phyloP scores from a whole-genome alignment of 2,113 vertebrate genomes.

The Ranitomeya imitator region DNA sequence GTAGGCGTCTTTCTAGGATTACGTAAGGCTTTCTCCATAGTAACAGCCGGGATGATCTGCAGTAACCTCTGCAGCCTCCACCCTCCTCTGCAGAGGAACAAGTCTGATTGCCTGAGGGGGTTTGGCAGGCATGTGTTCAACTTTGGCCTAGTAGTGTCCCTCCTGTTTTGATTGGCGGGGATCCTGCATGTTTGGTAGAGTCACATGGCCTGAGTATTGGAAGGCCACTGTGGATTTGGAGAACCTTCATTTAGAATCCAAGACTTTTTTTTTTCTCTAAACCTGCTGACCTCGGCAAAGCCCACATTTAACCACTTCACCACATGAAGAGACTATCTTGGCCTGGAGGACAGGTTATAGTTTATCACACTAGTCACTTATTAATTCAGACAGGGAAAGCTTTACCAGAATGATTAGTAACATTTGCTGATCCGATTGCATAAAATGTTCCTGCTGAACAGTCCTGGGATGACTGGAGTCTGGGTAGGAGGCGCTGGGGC shows the following conservation, averaged over 20 bases:
- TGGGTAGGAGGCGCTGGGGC: not conserved
- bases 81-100: slow-evolving; percentile 61
- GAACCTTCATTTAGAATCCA: not conserved
- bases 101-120: slow-evolving; percentile 70
- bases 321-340: not conserved
- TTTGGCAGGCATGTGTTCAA: slow-evolving; percentile 65
- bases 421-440: not conserved
- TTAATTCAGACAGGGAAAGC: not conserved
- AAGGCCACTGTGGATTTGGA: slow-evolving; percentile 15
- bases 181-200: slow-evolving; percentile 58
- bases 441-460: not conserved
- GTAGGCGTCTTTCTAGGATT: slow-evolving; percentile 54
- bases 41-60: slow-evolving; percentile 73
- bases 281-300: not conserved
- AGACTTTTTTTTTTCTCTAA: slow-evolving; percentile 19
- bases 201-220: slow-evolving; percentile 53
- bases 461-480: not conserved
- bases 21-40: slow-evolving; percentile 66
- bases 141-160: slow-evolving; percentile 75
- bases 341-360: not conserved
- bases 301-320: slow-evolving; percentile 27
- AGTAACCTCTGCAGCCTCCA: slow-evolving; percentile 70
- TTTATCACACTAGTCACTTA: not conserved
- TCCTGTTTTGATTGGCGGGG: slow-evolving; percentile 60
- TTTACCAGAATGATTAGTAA: not conserved